phyloP scores from a whole-genome alignment of 2,797 vertebrate genomes.

The Gadopsis bispinosus region DNA sequence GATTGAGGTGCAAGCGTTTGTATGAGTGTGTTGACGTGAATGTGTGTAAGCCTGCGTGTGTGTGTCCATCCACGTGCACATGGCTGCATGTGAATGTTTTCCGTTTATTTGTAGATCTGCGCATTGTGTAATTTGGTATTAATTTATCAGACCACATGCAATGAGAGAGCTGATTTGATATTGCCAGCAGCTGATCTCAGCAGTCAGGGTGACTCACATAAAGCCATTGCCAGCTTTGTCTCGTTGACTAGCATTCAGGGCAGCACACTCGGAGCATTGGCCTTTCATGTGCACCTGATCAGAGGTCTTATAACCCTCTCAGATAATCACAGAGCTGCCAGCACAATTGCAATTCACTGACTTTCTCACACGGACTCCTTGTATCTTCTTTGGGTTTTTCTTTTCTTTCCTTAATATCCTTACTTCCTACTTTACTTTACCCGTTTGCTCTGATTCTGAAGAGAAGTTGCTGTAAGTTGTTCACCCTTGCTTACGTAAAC shows the following conservation, averaged over 20 bases:
- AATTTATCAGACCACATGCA: constrained; percentile 32
- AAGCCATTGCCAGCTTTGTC: constrained; percentile 25
- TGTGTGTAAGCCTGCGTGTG: background rate
- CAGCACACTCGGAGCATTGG: constrained; percentile 23
- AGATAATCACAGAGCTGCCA: constrained; percentile 58
- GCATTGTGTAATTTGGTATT: constrained; percentile 34
- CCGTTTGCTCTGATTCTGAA: constrained; percentile 4
- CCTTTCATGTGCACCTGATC: constrained; percentile 67
- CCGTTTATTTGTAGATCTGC: constrained; percentile 42
- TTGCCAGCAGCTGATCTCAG: constrained; percentile 43
- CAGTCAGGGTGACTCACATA: constrained; percentile 51
- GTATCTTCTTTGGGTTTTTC: background rate
- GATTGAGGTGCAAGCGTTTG: background rate
- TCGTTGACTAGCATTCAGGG: constrained; percentile 53
- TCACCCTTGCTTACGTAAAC: constrained; percentile 9
- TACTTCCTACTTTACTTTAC: constrained; percentile 11
- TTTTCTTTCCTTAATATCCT: constrained; percentile 10
- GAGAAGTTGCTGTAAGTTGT: constrained; percentile 35
- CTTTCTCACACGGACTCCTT: constrained; percentile 22
- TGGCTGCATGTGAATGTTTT: constrained; percentile 14
- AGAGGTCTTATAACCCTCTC: constrained; percentile 57
- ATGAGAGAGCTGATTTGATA: constrained; percentile 29
- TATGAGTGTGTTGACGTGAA: constrained; percentile 23
- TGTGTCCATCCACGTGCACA: background rate
- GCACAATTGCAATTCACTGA: constrained; percentile 39